A percentile compares a stretch with the other conserved stretches of the same genome.
These are phyloP conservation scores for Thoracochromis brauschi DNA, from an alignment of 2,113 vertebrate genomes.

Conservation along the genomic window DNA sequence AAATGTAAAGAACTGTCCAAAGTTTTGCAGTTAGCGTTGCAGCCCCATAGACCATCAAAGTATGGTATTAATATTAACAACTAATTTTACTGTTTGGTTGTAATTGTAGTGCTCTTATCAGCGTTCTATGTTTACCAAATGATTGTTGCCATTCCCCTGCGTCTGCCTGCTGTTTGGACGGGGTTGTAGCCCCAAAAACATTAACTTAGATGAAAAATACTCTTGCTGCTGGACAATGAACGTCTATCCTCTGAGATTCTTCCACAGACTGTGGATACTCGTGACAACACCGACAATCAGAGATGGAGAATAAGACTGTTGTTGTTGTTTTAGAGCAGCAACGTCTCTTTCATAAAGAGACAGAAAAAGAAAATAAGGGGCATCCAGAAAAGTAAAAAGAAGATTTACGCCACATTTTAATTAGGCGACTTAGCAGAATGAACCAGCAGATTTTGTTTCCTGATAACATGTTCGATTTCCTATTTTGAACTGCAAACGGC, in stretches of 20 bases:
- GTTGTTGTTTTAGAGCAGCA: not conserved
- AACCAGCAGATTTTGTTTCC: not conserved
- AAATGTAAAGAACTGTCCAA: not conserved
- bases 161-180: not conserved
- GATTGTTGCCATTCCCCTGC: not conserved
- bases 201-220: not conserved
- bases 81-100: not conserved
- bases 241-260: not conserved
- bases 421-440: not conserved
- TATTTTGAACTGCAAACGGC: not conserved
- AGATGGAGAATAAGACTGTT: not conserved
- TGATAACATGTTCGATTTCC: not conserved
- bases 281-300: not conserved
- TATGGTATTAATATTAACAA: not conserved
- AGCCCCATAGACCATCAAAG: rapidly evolving
- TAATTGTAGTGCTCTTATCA: rapidly evolving
- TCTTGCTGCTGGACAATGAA: not conserved
- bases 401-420: not conserved
- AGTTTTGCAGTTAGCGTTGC: not conserved
- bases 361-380: not conserved
- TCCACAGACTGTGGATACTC: not conserved
- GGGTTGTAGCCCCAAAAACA: not conserved
- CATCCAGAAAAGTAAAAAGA: not conserved
- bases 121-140: not conserved
- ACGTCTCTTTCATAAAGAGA: not conserved